These are phyloP conservation scores for Nephrocerus scutellatus DNA, from an alignment of 2,888 invertebrate genomes.

Conservation along the genomic window DNA sequence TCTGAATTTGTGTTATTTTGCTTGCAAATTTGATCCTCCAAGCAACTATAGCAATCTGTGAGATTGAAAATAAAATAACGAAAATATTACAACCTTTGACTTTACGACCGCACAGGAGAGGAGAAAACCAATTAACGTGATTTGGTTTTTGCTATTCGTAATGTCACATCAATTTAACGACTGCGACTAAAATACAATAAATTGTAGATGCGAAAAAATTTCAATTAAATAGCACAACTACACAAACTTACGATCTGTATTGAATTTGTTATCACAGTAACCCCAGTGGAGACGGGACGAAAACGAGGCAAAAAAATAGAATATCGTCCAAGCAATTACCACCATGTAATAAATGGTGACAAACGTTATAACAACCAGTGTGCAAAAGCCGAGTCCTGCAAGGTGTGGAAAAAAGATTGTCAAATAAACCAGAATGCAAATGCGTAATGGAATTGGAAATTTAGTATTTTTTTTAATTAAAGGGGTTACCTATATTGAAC, in stretches of 20 bases:
- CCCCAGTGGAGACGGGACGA: slow-evolving; percentile 60
- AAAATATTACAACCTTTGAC: too few relatives aligned
- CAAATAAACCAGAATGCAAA: slow-evolving; percentile 4
- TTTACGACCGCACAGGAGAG: too few relatives aligned
- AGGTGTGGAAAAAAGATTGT: too few relatives aligned
- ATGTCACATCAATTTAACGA: too few relatives aligned
- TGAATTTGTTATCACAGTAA: slow-evolving; percentile 58
- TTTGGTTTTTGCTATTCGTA: too few relatives aligned
- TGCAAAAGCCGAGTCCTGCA: slow-evolving; percentile 59
- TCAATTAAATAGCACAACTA: too few relatives aligned
- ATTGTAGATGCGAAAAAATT: too few relatives aligned
- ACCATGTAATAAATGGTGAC: slow-evolving; percentile 75
- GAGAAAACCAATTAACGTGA: too few relatives aligned
- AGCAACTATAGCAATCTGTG: slow-evolving; percentile 59
- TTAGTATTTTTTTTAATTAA: too few relatives aligned
- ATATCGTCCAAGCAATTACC: slow-evolving; percentile 69
- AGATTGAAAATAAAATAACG: too few relatives aligned
- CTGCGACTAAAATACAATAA: too few relatives aligned
- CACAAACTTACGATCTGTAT: slow-evolving; percentile 53
- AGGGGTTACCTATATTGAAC: too few relatives aligned
- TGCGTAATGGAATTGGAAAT: not conserved
- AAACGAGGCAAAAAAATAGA: slow-evolving; percentile 67
- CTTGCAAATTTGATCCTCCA: slow-evolving; percentile 54
- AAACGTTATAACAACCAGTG: slow-evolving; percentile 62
- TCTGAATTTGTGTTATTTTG: slow-evolving; percentile 40